phyloP scores from a whole-genome alignment of 2,113 vertebrate species.

The Ctenodactylus gundi region DNA sequence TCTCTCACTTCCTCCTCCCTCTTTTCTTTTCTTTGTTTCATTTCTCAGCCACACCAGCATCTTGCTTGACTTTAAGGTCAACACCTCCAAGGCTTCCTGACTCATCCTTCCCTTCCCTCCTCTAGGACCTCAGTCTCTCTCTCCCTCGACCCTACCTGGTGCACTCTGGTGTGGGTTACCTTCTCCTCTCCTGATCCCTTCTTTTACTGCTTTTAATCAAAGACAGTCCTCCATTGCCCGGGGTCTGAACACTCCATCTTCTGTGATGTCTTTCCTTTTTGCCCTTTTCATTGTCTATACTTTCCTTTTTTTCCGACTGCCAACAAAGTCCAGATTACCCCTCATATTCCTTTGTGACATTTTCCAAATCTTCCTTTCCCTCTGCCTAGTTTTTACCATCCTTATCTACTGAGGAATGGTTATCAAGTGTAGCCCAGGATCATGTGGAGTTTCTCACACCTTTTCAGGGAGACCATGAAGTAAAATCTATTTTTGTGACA shows the following conservation, averaged over 20 bases:
- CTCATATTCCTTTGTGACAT: not conserved
- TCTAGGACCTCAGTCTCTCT: not conserved
- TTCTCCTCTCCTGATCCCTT: not conserved
- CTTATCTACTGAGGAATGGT: not conserved
- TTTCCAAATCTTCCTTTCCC: not conserved
- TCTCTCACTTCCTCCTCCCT: not conserved
- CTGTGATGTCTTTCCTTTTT: not conserved
- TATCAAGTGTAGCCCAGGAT: not conserved
- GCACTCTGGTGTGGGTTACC: too few relatives aligned
- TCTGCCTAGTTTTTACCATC: fast-evolving
- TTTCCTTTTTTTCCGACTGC: not conserved
- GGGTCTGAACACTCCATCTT: not conserved
- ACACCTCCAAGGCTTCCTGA: not conserved
- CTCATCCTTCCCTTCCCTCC: not conserved
- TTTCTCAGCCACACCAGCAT: not conserved
- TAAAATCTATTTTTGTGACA: not conserved
- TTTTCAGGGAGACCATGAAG: not conserved
- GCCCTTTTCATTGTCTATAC: not conserved
- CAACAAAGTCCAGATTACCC: fast-evolving
- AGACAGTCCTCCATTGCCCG: not conserved
- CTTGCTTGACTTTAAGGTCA: not conserved
- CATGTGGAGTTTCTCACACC: not conserved
- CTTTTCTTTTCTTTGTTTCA: not conserved
- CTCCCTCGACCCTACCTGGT: too few relatives aligned
- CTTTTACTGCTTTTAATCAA: not conserved